Conservation (phyloP, 2,888 invertebrate species). For the Apodemia hepburni region DNA sequence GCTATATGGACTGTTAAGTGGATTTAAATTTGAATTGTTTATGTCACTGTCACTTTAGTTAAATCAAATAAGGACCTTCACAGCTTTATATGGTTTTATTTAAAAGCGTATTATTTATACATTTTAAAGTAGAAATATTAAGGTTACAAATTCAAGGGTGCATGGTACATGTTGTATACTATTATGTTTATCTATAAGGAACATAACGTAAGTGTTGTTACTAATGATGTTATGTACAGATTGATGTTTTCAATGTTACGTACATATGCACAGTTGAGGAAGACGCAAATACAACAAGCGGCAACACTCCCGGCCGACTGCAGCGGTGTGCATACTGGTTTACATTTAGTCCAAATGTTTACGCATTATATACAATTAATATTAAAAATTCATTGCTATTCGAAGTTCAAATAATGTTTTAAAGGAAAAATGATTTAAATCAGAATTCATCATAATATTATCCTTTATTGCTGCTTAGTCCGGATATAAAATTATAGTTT, state of each 20-base stretch:
- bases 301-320: slow-evolving; percentile 54
- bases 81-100: slow-evolving; percentile 6
- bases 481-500: neutral
- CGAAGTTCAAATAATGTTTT: neutral
- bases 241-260: slow-evolving; percentile 34
- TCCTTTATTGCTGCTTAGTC: neutral
- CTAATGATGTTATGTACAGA: slow-evolving; percentile 34
- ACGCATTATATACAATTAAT: slow-evolving; percentile 13
- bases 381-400: neutral
- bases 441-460: neutral
- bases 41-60: neutral
- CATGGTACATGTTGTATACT: slow-evolving; percentile 28
- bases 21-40: neutral
- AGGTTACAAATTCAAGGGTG: slow-evolving; percentile 17
- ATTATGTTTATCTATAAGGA: slow-evolving; percentile 31
- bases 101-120: neutral
- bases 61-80: neutral
- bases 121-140: slow-evolving; percentile 3
- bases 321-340: slow-evolving; percentile 65
- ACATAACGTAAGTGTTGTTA: slow-evolving; percentile 29
- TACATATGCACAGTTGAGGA: slow-evolving; percentile 51
- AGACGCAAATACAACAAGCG: slow-evolving; percentile 79
- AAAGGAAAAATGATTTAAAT: neutral
- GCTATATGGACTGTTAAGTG: neutral
- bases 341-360: slow-evolving; percentile 70